Evolutionary conservation across 2,797 vertebrate genomes (phyloP).

Genomic region (Poliocrania exsul): DNA sequence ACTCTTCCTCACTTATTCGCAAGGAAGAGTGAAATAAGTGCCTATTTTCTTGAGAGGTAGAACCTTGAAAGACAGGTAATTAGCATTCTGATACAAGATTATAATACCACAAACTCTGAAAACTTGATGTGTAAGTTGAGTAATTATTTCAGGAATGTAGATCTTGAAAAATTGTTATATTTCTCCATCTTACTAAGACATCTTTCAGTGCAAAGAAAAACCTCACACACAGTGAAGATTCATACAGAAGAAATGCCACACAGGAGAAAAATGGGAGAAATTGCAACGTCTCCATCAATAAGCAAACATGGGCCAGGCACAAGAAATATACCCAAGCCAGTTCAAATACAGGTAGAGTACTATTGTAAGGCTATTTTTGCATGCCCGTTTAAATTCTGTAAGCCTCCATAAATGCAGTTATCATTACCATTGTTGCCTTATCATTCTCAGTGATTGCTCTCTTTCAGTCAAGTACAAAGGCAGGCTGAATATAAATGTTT

Average conservation of each 20-base stretch:
- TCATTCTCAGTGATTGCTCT: conserved; percentile 74
- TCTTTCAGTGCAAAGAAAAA: not conserved
- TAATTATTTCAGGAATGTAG: not conserved
- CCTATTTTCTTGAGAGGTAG: not conserved
- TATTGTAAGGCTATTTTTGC: conserved; percentile 49
- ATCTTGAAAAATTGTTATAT: conserved; percentile 26
- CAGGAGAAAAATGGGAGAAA: not conserved
- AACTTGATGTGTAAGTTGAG: conserved; percentile 11
- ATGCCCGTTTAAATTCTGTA: conserved; percentile 64
- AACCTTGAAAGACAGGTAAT: conserved; percentile 2
- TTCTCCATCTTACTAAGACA: not conserved
- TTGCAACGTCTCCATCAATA: not conserved
- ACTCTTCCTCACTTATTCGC: not conserved
- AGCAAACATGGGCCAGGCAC: conserved; percentile 7
- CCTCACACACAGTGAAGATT: not conserved
- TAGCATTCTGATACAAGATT: not conserved
- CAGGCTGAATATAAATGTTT: conserved; percentile 79
- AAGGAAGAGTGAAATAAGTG: not conserved
- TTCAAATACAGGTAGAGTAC: conserved; percentile 44
- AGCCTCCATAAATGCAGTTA: conserved; percentile 74
- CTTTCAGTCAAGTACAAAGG: conserved; percentile 78
- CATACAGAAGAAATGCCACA: not conserved
- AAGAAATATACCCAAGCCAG: conserved; percentile 13
- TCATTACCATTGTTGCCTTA: conserved; percentile 76
- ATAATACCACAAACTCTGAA: conserved; percentile 8